Percentiles rank a stretch among this genome's conserved stretches.
phyloP scores from a whole-genome alignment of 1,140 invertebrate species.

The Orchestia grillus region DNA sequence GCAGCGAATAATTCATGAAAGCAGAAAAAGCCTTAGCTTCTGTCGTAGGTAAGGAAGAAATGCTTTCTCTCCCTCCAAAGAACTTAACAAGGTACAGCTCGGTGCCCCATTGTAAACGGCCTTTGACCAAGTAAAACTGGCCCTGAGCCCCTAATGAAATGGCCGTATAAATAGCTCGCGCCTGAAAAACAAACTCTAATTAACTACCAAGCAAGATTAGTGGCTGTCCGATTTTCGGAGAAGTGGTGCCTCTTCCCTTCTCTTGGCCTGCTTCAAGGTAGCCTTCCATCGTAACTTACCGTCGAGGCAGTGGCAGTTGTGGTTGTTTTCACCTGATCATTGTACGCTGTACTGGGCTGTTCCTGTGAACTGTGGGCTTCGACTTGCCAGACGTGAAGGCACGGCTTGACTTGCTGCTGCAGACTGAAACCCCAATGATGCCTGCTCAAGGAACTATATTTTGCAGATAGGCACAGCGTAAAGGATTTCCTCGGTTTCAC shows the following conservation, averaged over 20 bases:
- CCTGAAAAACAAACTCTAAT: constrained; percentile 47
- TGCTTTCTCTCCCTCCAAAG: neutral
- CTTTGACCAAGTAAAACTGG: neutral
- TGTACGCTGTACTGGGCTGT: neutral
- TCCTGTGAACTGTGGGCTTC: neutral
- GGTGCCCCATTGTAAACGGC: neutral
- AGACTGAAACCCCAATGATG: neutral
- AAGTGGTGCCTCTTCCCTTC: neutral
- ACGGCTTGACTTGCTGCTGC: neutral
- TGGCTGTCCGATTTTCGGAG: constrained; percentile 48
- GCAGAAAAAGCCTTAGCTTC: neutral
- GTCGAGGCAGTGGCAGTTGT: neutral
- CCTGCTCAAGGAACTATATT: too few relatives aligned
- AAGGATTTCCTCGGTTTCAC: neutral
- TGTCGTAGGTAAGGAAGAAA: neutral
- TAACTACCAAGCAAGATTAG: constrained; percentile 53
- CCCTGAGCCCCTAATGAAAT: constrained; percentile 37
- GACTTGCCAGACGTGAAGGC: neutral
- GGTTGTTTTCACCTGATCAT: neutral
- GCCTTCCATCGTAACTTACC: neutral
- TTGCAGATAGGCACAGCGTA: neutral
- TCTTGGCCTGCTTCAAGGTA: neutral
- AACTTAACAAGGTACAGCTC: neutral
- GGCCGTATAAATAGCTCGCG: constrained; percentile 49
- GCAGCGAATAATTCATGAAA: neutral